phyloP scores from a whole-genome alignment of 2,797 vertebrate genomes.

The Lepilemur septentrionalis region DNA sequence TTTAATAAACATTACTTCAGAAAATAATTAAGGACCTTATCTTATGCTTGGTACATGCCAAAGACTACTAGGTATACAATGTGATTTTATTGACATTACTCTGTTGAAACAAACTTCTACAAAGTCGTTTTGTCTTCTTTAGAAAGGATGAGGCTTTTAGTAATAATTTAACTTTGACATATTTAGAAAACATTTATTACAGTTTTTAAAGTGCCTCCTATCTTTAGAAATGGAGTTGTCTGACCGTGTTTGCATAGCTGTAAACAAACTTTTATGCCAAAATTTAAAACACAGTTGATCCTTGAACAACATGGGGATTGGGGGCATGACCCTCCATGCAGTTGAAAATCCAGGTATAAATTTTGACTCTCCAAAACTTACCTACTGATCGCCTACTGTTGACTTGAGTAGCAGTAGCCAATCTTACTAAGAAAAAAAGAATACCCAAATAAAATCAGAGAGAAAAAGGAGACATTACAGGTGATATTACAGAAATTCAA shows the following conservation, averaged over 20 bases:
- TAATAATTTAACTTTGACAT: background rate
- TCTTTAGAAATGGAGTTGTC: constrained; percentile 7
- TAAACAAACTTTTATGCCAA: background rate
- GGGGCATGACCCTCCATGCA: background rate
- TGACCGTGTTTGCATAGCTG: background rate
- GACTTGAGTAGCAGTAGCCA: background rate
- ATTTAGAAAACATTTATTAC: background rate
- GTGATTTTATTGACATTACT: background rate
- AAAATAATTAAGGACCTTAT: background rate
- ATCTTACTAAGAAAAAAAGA: too few species aligned
- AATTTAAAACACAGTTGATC: background rate
- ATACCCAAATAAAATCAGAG: too few species aligned
- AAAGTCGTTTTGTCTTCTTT: constrained; percentile 14
- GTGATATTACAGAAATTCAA: too few species aligned
- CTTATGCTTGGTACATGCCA: background rate
- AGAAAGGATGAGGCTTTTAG: background rate
- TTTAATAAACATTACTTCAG: constrained; percentile 1
- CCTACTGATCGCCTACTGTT: background rate
- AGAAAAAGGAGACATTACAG: too few species aligned
- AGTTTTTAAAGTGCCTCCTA: background rate
- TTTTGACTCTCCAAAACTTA: background rate
- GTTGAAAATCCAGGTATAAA: background rate
- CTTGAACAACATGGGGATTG: background rate
- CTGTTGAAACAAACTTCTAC: background rate
- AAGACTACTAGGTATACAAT: background rate